A percentile compares a stretch with the other conserved stretches of the same genome.
phyloP scores from a whole-genome alignment of 2,113 vertebrate species.

The Catharus fuscescens region DNA sequence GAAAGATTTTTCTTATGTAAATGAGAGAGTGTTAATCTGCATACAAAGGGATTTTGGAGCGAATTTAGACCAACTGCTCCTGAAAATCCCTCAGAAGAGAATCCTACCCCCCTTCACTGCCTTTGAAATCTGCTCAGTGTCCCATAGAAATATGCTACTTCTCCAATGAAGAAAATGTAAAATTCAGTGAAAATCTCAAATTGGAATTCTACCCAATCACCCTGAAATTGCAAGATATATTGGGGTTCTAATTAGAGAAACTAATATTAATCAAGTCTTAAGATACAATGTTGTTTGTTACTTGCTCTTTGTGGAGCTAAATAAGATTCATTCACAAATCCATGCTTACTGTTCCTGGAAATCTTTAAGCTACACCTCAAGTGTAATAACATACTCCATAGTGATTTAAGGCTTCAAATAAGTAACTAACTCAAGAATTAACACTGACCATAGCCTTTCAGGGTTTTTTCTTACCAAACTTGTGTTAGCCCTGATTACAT shows the following conservation, averaged over 20 bases:
- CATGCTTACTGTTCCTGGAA: background rate
- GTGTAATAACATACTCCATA: conserved; percentile 36
- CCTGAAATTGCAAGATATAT: background rate
- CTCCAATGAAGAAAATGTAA: background rate
- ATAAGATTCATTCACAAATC: conserved; percentile 28
- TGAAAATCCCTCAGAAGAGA: background rate
- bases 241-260: background rate
- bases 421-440: conserved; percentile 11
- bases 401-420: conserved; percentile 22
- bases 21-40: conserved; percentile 2
- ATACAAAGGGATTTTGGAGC: background rate
- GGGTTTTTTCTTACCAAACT: conserved; percentile 5
- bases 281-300: background rate
- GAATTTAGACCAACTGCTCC: background rate
- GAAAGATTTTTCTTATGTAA: conserved; percentile 2
- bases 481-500: background rate
- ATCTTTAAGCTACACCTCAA: conserved; percentile 42
- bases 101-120: background rate
- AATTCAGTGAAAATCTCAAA: background rate
- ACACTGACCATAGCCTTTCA: background rate
- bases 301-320: background rate
- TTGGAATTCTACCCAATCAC: accelerated
- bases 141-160: background rate
- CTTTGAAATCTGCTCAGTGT: background rate
- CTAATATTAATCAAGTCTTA: background rate